Evolutionary conservation across 2,113 vertebrate species (phyloP).

Genomic region (Indicator maculatus): DNA sequence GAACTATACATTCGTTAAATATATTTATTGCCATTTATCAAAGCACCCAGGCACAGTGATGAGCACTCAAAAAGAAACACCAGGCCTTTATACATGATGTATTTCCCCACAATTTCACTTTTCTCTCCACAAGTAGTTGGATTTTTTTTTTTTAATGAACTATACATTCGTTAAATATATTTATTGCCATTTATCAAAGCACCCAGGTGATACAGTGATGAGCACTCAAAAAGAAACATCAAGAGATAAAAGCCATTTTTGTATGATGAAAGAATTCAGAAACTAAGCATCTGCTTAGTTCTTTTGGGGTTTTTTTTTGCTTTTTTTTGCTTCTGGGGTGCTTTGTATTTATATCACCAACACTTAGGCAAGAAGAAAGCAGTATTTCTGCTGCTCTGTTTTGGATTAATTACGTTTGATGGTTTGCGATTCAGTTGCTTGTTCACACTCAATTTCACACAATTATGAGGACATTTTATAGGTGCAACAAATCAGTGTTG

Average conservation of each 20-base stretch:
- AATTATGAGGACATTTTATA: background rate
- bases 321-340: conserved; percentile 20
- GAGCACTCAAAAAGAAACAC: background rate
- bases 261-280: conserved; percentile 48
- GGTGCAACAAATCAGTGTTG: conserved; percentile 7
- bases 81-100: background rate
- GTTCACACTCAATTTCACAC: conserved; percentile 55
- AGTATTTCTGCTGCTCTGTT: background rate
- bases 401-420: conserved; percentile 28
- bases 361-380: conserved; percentile 9
- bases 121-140: background rate
- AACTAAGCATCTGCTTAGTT: conserved; percentile 14
- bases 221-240: background rate
- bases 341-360: background rate
- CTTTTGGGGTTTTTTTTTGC: background rate
- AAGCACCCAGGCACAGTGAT: background rate
- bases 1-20: background rate
- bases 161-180: conserved; percentile 2
- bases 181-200: conserved; percentile 20
- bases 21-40: conserved; percentile 21
- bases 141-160: background rate
- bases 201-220: background rate
- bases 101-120: background rate
- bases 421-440: conserved; percentile 4
- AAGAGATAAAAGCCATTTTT: conserved; percentile 46